These are phyloP conservation scores for Chloropsis cyanopogon DNA, from an alignment of 2,113 vertebrate species.

Conservation along the genomic window DNA sequence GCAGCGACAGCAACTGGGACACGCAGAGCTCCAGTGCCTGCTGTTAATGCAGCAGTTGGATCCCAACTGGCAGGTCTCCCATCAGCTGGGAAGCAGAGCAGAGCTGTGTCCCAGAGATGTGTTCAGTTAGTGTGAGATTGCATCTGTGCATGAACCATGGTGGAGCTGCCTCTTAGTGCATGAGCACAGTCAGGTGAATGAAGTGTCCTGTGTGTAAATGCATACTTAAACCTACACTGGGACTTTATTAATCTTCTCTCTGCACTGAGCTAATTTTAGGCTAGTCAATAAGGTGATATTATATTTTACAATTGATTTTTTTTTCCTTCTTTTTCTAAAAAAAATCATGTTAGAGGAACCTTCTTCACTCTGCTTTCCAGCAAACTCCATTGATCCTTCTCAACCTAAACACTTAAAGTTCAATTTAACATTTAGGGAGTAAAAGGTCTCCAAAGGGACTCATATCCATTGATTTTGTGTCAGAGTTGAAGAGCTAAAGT, in stretches of 20 bases:
- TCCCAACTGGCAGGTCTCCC: background rate
- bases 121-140: constrained; percentile 28
- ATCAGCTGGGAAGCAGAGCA: background rate
- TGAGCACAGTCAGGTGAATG: constrained; percentile 28
- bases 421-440: constrained; percentile 97
- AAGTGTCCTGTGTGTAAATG: constrained; percentile 50
- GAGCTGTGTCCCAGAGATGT: background rate
- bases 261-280: constrained; percentile 79
- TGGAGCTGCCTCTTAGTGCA: constrained; percentile 3
- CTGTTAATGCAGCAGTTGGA: background rate
- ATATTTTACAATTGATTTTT: constrained; percentile 83
- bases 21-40: background rate
- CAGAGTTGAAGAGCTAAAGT: constrained; percentile 86
- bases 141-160: constrained; percentile 6
- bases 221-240: constrained; percentile 41
- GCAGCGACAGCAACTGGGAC: background rate
- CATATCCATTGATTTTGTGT: constrained; percentile 96
- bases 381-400: constrained; percentile 90
- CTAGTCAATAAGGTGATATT: constrained; percentile 81
- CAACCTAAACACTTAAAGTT: constrained; percentile 96
- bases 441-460: constrained; percentile 93
- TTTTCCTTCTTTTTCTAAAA: background rate
- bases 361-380: constrained; percentile 67
- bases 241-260: constrained; percentile 75
- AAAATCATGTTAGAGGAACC: constrained; percentile 62